These are phyloP conservation scores for Halcyon badia DNA, from an alignment of 2,797 vertebrate genomes.

Conservation along the genomic window DNA sequence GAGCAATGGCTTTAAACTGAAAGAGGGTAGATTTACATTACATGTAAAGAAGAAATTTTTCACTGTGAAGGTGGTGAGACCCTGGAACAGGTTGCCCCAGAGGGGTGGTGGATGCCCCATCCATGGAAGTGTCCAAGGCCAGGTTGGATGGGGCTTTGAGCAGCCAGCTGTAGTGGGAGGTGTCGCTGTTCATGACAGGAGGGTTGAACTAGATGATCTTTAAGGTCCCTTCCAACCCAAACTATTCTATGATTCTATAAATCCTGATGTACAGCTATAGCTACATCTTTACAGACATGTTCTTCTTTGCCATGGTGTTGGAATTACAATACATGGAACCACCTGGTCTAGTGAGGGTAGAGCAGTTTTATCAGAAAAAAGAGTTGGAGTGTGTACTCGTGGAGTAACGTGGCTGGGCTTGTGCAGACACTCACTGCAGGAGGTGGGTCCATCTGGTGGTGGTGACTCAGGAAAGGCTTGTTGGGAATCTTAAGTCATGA, in stretches of 20 bases:
- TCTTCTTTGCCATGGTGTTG: rapidly evolving
- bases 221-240: background rate
- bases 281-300: background rate
- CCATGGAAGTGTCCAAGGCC: background rate
- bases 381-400: background rate
- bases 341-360: background rate
- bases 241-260: background rate
- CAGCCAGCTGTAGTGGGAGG: background rate
- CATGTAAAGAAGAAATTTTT: background rate
- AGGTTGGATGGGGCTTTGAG: background rate
- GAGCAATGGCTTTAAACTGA: background rate
- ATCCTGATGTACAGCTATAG: background rate
- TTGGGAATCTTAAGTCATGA: background rate
- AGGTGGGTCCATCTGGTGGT: background rate
- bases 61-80: background rate
- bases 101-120: background rate
- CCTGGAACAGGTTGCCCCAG: background rate
- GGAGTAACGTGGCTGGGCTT: background rate
- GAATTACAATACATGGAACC: background rate
- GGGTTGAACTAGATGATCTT: background rate
- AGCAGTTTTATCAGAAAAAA: background rate
- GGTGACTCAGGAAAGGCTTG: background rate
- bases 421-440: background rate
- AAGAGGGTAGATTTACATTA: background rate
- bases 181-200: background rate